A percentile compares a stretch with the other conserved stretches of the same genome.
These are phyloP conservation scores for Orchestia grillus DNA, from an alignment of 1,140 invertebrate genomes.

Conservation along the genomic window DNA sequence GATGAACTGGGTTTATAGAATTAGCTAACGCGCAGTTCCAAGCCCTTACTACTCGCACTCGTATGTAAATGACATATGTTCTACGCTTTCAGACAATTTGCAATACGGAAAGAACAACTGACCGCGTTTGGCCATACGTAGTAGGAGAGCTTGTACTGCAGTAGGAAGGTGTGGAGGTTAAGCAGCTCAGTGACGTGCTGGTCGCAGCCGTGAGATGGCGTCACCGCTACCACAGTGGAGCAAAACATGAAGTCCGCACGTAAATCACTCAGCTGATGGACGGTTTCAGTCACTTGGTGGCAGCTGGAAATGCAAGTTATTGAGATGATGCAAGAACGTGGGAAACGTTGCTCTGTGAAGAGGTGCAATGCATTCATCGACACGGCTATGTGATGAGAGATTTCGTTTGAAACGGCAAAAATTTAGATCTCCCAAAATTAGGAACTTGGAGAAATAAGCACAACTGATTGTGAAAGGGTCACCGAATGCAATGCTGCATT, in stretches of 20 bases:
- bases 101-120: background rate
- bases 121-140: slow-evolving; percentile 31
- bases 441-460: no score
- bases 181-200: slow-evolving; percentile 2
- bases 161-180: slow-evolving; percentile 36
- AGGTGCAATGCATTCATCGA: no score
- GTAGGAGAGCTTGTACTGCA: slow-evolving; percentile 10
- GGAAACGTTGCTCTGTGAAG: background rate
- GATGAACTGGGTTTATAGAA: no score
- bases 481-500: no score
- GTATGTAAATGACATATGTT: no score
- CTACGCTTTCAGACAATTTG: no score
- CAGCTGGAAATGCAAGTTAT: background rate
- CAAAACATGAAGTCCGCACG: background rate
- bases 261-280: background rate
- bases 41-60: no score
- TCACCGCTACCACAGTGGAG: background rate
- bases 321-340: background rate
- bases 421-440: no score
- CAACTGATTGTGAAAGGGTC: no score
- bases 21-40: no score
- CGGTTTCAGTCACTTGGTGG: background rate
- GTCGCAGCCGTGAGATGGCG: background rate
- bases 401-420: no score
- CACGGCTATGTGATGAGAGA: no score